Evolutionary conservation across 2,888 invertebrate genomes (phyloP), one percentile per base, ranked within the genome.

Genomic region (Lucinisca nassula): DNA sequence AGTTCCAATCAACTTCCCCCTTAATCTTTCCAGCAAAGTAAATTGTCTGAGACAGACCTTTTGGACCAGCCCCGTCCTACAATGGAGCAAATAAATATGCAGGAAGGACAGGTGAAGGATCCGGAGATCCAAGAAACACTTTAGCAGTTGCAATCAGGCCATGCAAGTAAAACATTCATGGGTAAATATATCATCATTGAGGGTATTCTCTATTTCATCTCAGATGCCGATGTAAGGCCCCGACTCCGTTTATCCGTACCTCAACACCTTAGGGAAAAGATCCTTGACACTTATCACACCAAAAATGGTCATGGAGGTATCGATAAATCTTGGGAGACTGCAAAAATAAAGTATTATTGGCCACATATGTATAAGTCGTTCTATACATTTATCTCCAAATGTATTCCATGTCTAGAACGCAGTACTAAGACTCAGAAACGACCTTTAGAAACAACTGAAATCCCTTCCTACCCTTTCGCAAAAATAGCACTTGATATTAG

Each of bases 341-440:
- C 32, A 67, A 67, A 67, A 35, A 67, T 67, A 14, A 67, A 67
- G 35, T 67, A 67, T 35, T 67, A 67, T 21, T 67, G 67, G 35
- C 32, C 32, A 35, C 32, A 67, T 35, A 67, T 67, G 67, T 67
- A 67, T 35, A 67, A 67, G 21, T 10, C 32, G 35, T 35, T 67
- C 21, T 21, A 35, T 67, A 3, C 67, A 1, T 67, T 35, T 17
- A 21, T 67, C 17, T 32, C 67, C 12, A 1, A 67, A 17, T 14
- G 67, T 17, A 21, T 67, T 2, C 67, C 67, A 3, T 67, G 67
- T 17, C 32, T 12, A 35, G 67, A 67, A 67, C 35, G 67, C 32
- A 35, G 30, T 35, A 67, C 67, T 3, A 35, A 12, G 0, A 35
- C 35, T 67, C 67, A 67, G 35, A 21, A 14, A 1, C 58, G 27